Percentiles rank a stretch among this genome's conserved stretches.
Evolutionary conservation across 1,140 invertebrate species (phyloP).

Genomic region (Drosophila pseudoananassae): DNA sequence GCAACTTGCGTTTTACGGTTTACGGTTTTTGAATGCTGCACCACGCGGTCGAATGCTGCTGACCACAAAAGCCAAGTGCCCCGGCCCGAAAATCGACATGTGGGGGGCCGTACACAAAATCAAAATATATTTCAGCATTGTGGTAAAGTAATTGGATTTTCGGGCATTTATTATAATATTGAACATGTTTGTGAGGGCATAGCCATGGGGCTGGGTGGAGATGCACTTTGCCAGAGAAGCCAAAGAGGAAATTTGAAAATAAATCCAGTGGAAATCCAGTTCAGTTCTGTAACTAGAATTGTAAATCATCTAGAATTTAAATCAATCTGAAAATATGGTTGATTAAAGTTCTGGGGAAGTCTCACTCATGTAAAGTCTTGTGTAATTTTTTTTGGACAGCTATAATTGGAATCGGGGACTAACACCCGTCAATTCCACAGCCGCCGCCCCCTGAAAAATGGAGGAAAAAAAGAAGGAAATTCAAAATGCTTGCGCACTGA

Average conservation of each 20-base stretch:
- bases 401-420: conserved; percentile 68
- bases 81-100: not conserved
- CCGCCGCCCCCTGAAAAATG: not conserved
- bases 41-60: conserved; percentile 46
- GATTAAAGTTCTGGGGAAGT: not conserved
- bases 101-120: conserved; percentile 51
- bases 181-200: conserved; percentile 24
- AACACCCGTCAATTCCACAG: conserved; percentile 49
- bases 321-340: conserved; percentile 5
- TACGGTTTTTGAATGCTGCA: conserved; percentile 33
- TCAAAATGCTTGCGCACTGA: conserved; percentile 61
- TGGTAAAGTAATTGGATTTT: conserved; percentile 76
- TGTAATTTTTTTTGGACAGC: conserved; percentile 71
- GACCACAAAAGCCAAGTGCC: conserved; percentile 67
- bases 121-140: conserved; percentile 77
- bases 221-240: conserved; percentile 8
- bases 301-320: conserved; percentile 12
- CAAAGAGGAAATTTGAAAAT: conserved; percentile 35
- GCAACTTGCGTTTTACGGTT: conserved; percentile 51
- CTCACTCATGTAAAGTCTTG: conserved; percentile 40
- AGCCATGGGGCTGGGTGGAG: not conserved
- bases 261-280: conserved; percentile 25
- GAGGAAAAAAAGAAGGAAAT: conserved; percentile 19
- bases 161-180: conserved; percentile 64
- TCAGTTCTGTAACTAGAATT: not conserved